Evolutionary conservation across 2,797 vertebrate genomes (phyloP).

Genomic region (Liasis olivaceus): DNA sequence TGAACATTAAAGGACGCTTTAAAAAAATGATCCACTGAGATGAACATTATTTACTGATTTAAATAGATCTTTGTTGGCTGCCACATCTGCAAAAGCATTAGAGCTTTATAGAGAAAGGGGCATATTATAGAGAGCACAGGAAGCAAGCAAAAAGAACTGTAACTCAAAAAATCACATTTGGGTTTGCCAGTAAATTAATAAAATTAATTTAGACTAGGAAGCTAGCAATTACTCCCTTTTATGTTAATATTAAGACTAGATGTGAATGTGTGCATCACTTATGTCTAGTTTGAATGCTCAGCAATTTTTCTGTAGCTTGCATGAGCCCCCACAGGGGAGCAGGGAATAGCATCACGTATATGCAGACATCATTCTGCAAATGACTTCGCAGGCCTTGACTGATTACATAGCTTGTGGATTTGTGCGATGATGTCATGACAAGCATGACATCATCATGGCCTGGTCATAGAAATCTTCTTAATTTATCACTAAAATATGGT

Average conservation of each 20-base stretch:
- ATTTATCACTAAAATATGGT: no score
- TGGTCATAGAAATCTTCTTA: no score
- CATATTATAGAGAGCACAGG: neutral
- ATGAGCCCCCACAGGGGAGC: no score
- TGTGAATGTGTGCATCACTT: neutral
- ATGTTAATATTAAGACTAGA: neutral
- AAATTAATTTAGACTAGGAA: neutral
- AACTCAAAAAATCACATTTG: neutral
- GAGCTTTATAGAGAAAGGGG: neutral
- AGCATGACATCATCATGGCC: no score
- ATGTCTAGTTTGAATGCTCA: neutral
- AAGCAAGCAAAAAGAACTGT: no score
- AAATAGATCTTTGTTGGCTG: neutral
- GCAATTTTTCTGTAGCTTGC: no score
- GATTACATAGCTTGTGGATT: no score
- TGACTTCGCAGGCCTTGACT: no score
- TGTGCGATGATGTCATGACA: no score
- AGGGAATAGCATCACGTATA: no score
- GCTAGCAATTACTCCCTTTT: neutral
- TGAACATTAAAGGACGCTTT: neutral
- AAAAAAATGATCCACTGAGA: neutral
- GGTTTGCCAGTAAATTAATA: neutral
- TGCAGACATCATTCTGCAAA: no score
- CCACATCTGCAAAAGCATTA: neutral
- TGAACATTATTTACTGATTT: neutral